A percentile compares a stretch with the other conserved stretches of the same genome.
These are phyloP conservation scores for Eubasilissa splendida DNA, from an alignment of 2,888 invertebrate species.

Conservation along the genomic window DNA sequence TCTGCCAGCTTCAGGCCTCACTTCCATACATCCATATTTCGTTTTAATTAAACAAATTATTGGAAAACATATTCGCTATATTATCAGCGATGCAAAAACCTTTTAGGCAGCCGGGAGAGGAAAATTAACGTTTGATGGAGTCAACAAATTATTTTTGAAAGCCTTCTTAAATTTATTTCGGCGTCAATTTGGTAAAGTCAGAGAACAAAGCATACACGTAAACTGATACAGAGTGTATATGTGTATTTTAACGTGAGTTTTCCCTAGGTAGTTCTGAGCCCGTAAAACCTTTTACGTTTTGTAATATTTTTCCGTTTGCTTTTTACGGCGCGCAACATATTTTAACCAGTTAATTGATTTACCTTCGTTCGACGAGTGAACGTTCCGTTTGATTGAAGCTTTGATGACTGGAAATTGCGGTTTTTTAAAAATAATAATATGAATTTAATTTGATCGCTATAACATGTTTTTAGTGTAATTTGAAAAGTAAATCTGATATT, in stretches of 20 bases:
- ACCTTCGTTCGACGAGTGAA: conserved; percentile 1
- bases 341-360: conserved; percentile 29
- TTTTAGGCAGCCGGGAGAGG: too few species aligned
- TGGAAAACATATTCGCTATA: too few species aligned
- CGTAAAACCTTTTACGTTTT: conserved; percentile 28
- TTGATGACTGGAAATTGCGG: too few species aligned
- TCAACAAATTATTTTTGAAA: not conserved
- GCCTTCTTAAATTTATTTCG: not conserved
- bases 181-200: conserved; percentile 5
- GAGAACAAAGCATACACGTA: not conserved
- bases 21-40: too few species aligned
- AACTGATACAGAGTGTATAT: conserved; percentile 3
- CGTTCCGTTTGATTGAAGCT: not conserved
- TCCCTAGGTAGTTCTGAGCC: not conserved
- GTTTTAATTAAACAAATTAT: too few species aligned
- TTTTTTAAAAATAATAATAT: too few species aligned
- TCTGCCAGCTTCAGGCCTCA: too few species aligned
- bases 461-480: too few species aligned
- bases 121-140: not conserved
- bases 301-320: conserved; percentile 25
- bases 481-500: too few species aligned
- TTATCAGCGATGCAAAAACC: too few species aligned
- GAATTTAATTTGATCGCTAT: too few species aligned
- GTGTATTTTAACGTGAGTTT: conserved; percentile 9
- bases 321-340: conserved; percentile 7